Evolutionary conservation across 2,113 vertebrate species (phyloP), one percentile per base, ranked within the genome.

Genomic region (Alces alces): DNA sequence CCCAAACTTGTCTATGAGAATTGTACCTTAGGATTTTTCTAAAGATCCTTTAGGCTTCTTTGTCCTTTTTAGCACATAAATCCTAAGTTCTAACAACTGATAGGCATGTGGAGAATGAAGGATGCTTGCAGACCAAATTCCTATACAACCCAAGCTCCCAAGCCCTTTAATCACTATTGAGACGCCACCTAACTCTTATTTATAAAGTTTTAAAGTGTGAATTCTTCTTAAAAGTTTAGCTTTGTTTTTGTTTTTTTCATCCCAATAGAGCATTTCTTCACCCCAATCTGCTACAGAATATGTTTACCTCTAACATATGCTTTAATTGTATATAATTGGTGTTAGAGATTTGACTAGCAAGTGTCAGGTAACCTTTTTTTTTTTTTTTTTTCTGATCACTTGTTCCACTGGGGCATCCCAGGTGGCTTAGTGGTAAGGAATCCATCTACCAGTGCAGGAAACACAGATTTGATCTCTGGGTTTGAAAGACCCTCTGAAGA

Each of bases 81-180:
- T 87, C 50, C 7, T 66, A 47, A 30, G 0, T 91, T 70, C 17
- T 1, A 64, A 50, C 0, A 25, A 50, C 19, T 36, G 5, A 4
- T 23, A n/a, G 7, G 3, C 10, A 19, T 12, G 1, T 73, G 4
- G 6, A 10, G 21, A 70, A 30, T 30, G 21, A n/a, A 33, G 17
- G 4, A n/a, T 27, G 4, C 16, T 88, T 2, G 0, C 6, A 19
- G 0, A 8, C 23, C 9, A 80, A 55, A 7, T 10, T 50, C 27
- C 19, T 52, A 3, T 30, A 45, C 2, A 27, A 17, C 2, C 43
- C 2, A 86, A 43, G 2, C 11, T 43, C 55, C 16, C 5, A 33
- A 73, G 7, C 2, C 30, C 3, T 86, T 64, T 9, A 82, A 23
- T 66, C 50, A 50, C 70, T 10, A 3, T 23, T 50, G 28, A 58